phyloP scores from a whole-genome alignment of 1,140 invertebrate genomes.

The Caenorhabditis latens region DNA sequence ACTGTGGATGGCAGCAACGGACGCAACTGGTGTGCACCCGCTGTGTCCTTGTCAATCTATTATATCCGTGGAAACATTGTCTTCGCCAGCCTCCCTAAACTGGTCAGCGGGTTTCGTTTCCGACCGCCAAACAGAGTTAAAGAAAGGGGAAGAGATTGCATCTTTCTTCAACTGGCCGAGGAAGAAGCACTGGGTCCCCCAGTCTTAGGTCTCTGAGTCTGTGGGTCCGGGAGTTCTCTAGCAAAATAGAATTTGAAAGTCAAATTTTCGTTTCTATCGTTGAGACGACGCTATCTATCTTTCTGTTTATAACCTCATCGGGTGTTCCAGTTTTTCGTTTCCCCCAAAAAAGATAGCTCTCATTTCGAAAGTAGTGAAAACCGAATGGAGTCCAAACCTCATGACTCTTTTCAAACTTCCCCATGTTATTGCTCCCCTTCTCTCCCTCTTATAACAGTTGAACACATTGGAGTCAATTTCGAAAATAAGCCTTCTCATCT shows the following conservation, averaged over 20 bases:
- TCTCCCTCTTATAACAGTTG: neutral
- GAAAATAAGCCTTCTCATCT: slow-evolving; percentile 46
- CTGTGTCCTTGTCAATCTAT: slow-evolving; percentile 54
- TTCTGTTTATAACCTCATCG: slow-evolving; percentile 39
- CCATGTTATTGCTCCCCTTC: neutral
- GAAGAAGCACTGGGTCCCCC: neutral
- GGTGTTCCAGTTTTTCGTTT: neutral
- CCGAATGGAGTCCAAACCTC: neutral
- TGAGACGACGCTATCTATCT: slow-evolving; percentile 11
- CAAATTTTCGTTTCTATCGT: slow-evolving; percentile 26
- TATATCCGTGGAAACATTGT: slow-evolving; percentile 48
- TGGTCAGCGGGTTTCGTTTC: slow-evolving; percentile 25
- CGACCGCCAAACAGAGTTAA: slow-evolving; percentile 49
- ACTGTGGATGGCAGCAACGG: neutral
- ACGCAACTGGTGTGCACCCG: neutral
- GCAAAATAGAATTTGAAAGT: slow-evolving; percentile 43
- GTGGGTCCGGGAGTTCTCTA: neutral
- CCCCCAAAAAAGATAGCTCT: neutral
- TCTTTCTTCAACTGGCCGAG: neutral
- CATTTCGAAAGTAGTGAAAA: neutral
- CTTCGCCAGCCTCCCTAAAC: neutral
- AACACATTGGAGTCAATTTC: slow-evolving; percentile 33
- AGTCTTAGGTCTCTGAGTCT: neutral
- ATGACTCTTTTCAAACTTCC: neutral
- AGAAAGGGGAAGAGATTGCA: slow-evolving; percentile 37